Evolutionary conservation across 1,140 invertebrate genomes (phyloP), one percentile per base, ranked within the genome.

Genomic region (Aphelenchoides avenae): DNA sequence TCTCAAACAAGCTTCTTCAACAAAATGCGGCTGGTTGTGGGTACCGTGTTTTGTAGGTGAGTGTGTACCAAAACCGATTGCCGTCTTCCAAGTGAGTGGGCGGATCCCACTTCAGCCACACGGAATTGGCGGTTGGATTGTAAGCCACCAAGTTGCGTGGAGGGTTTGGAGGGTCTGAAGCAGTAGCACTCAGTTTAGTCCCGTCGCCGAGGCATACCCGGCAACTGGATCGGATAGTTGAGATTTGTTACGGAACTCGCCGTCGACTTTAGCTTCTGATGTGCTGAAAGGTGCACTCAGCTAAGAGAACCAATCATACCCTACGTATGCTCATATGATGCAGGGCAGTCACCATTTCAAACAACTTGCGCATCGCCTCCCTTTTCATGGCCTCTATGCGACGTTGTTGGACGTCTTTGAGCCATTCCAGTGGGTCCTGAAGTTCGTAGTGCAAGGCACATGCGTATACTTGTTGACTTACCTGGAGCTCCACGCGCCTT

Each of bases 381-480:
- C 72, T 43, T 47, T 75, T 75, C 74, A 75, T 77, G 33, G 71
- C 74, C 22, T 75, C 74, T 37, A 75, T 75, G 43, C 73, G 43
- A 15, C 62, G 56, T 54, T 77, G 73, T 46, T 77, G 73, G 6
- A 75, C 74, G 13, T 65, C 71, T 54, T 77, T 76, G 31, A 75
- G 31, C 73, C 73, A 75, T 9, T 70, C 56, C n/a, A 75, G 50
- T 2, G 73, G 73, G 43, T 75, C 73, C 63, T 71, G 42, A 59
- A n/a, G 7, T 40, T 9, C 6, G 6, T 6, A 15, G 11, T 7
- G 6, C 13, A 5, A 5, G 15, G 34, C 13, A 36, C 18, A 13
- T 36, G 34, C 13, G 34, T 36, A 36, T 13, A 13, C 18, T 36
- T 36, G 5, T 18, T 30, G 22, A 44, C 40, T 31, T 40, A 75